A percentile compares a stretch with the other conserved stretches of the same genome.
These are phyloP conservation scores for Electrophaes corylata DNA, from an alignment of 2,888 invertebrate species.

Conservation along the genomic window DNA sequence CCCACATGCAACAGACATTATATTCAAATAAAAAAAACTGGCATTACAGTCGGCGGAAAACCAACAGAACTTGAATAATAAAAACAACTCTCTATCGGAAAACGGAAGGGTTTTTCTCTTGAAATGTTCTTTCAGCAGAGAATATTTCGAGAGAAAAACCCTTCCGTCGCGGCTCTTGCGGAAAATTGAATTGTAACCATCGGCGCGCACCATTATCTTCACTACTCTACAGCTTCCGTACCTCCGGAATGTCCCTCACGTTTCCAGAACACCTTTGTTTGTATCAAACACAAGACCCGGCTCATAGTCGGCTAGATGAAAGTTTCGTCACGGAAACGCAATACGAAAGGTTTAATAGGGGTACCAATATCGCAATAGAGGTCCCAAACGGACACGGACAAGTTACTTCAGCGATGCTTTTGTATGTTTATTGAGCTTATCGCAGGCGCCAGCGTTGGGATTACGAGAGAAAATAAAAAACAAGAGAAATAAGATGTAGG, in stretches of 20 bases:
- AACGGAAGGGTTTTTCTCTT: no score
- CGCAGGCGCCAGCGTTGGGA: conserved; percentile 18
- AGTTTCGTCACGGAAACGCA: conserved; percentile 42
- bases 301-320: conserved; percentile 35
- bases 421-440: conserved; percentile 36
- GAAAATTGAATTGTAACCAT: conserved; percentile 72
- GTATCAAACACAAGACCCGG: conserved; percentile 46
- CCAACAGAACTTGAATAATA: conserved; percentile 5
- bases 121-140: no score
- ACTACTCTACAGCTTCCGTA: conserved; percentile 40
- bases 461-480: conserved; percentile 28
- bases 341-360: conserved; percentile 43
- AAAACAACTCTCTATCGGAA: conserved; percentile 29
- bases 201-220: conserved; percentile 53
- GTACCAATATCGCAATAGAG: conserved; percentile 35
- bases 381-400: conserved; percentile 33
- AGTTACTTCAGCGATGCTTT: conserved; percentile 32
- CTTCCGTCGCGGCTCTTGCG: conserved; percentile 44
- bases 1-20: no score
- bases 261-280: conserved; percentile 52
- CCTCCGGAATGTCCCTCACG: conserved; percentile 53
- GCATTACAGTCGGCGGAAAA: background rate
- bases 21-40: no score
- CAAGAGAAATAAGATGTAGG: conserved; percentile 30
- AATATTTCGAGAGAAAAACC: conserved; percentile 39